These are phyloP conservation scores for Tamias sibiricus DNA, from an alignment of 2,113 vertebrate genomes.

Conservation along the genomic window DNA sequence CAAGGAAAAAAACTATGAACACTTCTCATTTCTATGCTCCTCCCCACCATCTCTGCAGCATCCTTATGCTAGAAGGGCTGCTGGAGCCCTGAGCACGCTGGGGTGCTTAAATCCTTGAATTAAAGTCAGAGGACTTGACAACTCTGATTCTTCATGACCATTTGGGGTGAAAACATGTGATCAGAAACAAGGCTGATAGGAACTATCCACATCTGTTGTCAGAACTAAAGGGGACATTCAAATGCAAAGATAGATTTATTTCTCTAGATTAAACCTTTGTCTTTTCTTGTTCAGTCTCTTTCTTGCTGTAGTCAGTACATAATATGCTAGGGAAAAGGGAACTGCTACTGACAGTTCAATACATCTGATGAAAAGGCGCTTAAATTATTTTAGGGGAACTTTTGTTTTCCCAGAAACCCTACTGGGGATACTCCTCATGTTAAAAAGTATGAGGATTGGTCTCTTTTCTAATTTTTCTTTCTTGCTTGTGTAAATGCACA, in stretches of 20 bases:
- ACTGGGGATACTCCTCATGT: conserved; percentile 58
- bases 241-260: conserved; percentile 46
- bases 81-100: background rate
- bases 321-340: background rate
- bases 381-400: conserved; percentile 73
- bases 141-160: background rate
- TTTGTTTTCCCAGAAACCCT: conserved; percentile 69
- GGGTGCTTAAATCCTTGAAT: background rate
- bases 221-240: conserved; percentile 18
- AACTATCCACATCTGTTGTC: background rate
- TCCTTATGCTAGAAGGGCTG: background rate
- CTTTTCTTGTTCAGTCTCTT: conserved; percentile 14
- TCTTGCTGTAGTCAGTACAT: conserved; percentile 37
- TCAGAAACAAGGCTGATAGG: background rate
- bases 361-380: conserved; percentile 58
- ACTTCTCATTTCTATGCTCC: background rate
- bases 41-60: background rate
- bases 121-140: conserved; percentile 23
- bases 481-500: conserved; percentile 74
- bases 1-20: background rate
- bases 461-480: conserved; percentile 78
- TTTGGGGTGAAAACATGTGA: background rate
- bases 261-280: background rate
- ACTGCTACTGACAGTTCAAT: background rate
- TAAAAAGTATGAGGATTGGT: conserved; percentile 65